Evolutionary conservation across 2,797 vertebrate species (phyloP).

Genomic region (Enteromius viviparus): DNA sequence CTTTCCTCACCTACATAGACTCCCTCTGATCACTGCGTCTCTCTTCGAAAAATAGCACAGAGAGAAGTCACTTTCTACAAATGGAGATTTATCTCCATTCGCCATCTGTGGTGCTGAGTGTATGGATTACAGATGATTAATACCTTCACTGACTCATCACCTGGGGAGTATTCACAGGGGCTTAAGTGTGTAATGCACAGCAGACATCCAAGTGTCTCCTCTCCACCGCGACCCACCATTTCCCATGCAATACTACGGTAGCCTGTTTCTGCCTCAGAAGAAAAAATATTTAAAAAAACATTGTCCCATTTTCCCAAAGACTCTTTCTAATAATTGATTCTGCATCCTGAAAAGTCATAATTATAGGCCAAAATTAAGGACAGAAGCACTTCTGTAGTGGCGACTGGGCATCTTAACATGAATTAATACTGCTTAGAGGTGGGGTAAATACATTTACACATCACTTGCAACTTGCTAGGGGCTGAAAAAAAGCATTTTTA

Average conservation of each 20-base stretch:
- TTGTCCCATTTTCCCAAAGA: too few species aligned
- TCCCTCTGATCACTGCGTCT: conserved; percentile 13
- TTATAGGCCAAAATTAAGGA: neutral
- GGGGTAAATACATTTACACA: neutral
- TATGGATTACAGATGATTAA: conserved; percentile 59
- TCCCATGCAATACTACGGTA: conserved; percentile 41
- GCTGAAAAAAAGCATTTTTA: neutral
- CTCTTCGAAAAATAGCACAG: conserved; percentile 32
- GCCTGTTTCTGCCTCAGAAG: neutral
- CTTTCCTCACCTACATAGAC: conserved; percentile 42
- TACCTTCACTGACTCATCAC: conserved; percentile 53
- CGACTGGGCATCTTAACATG: neutral
- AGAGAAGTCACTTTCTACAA: conserved; percentile 33
- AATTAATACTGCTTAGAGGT: neutral
- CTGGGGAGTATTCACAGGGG: conserved; percentile 47
- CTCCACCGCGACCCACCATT: conserved; percentile 32
- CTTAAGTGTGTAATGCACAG: conserved; percentile 52
- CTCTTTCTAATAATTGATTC: neutral
- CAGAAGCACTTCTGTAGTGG: neutral
- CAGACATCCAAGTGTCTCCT: conserved; percentile 52
- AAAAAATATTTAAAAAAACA: neutral
- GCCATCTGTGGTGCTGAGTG: conserved; percentile 42
- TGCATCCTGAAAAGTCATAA: neutral
- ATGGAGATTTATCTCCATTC: conserved; percentile 28
- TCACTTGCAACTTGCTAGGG: neutral